A percentile compares a stretch with the other conserved stretches of the same genome.
These are phyloP conservation scores for Drosophila nigromelanica DNA, from an alignment of 1,140 invertebrate species.

Conservation along the genomic window DNA sequence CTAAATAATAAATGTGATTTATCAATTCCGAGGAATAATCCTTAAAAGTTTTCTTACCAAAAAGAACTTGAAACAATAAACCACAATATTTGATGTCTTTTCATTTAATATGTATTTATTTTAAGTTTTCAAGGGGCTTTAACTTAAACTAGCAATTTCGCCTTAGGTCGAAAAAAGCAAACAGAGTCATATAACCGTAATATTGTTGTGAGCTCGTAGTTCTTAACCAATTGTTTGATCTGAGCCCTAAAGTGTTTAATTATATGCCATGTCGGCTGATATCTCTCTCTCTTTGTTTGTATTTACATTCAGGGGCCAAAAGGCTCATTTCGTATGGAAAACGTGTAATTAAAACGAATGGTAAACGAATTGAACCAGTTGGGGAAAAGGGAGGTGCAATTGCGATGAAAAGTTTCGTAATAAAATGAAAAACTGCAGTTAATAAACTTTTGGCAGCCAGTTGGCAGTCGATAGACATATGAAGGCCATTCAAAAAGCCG, in stretches of 20 bases:
- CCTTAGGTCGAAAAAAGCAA: background rate
- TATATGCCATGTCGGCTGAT: background rate
- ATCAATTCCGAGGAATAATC: too few species aligned
- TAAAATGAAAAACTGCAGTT: constrained; percentile 2
- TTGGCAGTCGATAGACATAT: background rate
- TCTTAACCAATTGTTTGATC: background rate
- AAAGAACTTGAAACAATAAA: too few species aligned
- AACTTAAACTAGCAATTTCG: background rate
- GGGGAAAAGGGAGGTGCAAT: too few species aligned
- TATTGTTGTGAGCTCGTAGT: background rate
- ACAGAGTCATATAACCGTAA: constrained; percentile 8
- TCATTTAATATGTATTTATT: background rate
- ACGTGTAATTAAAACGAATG: constrained; percentile 63
- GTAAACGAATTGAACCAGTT: constrained; percentile 25
- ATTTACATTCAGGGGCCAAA: constrained; percentile 3
- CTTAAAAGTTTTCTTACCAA: too few species aligned
- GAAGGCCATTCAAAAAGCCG: background rate
- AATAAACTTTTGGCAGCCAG: background rate
- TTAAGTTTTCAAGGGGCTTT: background rate
- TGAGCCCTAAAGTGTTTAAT: background rate
- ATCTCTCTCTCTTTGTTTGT: background rate
- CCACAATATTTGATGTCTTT: too few species aligned
- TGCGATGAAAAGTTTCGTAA: constrained; percentile 7
- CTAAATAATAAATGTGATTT: too few species aligned
- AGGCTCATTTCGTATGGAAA: constrained; percentile 31